A percentile compares a stretch with the other conserved stretches of the same genome.
These are phyloP conservation scores for Remorina albescens DNA, from an alignment of 2,797 vertebrate genomes.

Conservation along the genomic window DNA sequence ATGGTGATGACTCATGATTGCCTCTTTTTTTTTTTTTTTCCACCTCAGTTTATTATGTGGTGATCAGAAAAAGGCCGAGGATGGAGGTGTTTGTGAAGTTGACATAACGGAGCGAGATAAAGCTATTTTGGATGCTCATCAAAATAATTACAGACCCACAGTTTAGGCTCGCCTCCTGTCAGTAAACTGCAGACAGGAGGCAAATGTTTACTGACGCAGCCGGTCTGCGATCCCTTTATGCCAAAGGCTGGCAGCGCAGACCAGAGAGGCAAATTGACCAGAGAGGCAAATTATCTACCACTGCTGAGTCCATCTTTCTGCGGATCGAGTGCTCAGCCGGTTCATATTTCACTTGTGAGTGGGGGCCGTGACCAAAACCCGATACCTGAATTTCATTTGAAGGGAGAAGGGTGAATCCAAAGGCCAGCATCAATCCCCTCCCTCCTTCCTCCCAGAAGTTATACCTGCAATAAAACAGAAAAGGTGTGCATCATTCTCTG, in stretches of 20 bases:
- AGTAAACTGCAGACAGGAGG: constrained; percentile 52
- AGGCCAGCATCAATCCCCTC: constrained; percentile 25
- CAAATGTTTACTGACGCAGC: constrained; percentile 50
- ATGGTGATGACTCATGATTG: constrained; percentile 15
- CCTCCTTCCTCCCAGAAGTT: no score
- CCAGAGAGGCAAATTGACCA: constrained; percentile 40
- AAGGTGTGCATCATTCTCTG: background rate
- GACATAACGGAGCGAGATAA: constrained; percentile 8
- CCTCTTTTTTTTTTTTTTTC: no score
- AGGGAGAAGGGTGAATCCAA: constrained; percentile 40
- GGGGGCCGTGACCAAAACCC: constrained; percentile 46
- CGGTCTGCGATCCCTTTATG: constrained; percentile 32
- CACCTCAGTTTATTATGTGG: constrained; percentile 9
- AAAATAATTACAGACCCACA: constrained; percentile 23
- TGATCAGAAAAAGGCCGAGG: constrained; percentile 9
- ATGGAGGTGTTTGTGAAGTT: constrained; percentile 6
- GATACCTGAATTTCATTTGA: constrained; percentile 55
- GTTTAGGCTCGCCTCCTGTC: constrained; percentile 39
- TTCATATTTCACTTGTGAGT: constrained; percentile 60
- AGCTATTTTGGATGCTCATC: constrained; percentile 23
- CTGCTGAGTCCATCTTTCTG: constrained; percentile 50
- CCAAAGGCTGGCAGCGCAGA: constrained; percentile 33
- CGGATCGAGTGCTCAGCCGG: constrained; percentile 48
- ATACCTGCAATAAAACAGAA: constrained; percentile 8
- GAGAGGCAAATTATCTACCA: constrained; percentile 46